Evolutionary conservation across 1,140 invertebrate species (phyloP).

Genomic region (Drosophila guanche): DNA sequence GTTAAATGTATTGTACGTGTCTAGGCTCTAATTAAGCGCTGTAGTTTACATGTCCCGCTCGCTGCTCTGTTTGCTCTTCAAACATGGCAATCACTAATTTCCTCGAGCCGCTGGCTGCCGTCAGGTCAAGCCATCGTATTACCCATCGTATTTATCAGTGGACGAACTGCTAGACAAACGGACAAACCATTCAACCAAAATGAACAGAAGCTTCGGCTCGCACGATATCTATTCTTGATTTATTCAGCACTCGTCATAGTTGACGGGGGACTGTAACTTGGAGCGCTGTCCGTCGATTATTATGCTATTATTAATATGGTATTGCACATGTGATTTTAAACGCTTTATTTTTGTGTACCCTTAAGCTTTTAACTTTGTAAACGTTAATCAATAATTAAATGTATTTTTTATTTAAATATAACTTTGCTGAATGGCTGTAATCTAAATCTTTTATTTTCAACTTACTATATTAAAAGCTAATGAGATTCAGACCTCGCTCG

Average conservation of each 20-base stretch:
- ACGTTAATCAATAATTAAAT: no score
- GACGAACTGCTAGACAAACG: not conserved
- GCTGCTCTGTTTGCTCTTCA: conserved; percentile 33
- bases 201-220: conserved; percentile 18
- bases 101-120: not conserved
- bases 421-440: no score
- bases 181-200: conserved; percentile 23
- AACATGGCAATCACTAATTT: conserved; percentile 27
- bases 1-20: conserved; percentile 32
- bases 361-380: no score
- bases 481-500: no score
- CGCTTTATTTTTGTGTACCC: no score
- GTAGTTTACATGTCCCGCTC: conserved; percentile 38
- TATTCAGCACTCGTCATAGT: conserved; percentile 37
- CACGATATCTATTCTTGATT: conserved; percentile 39
- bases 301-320: no score
- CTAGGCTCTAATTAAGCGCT: conserved; percentile 39
- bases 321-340: no score
- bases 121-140: conserved; percentile 13
- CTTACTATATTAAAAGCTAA: no score
- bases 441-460: no score
- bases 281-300: conserved; percentile 12
- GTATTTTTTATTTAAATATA: no score
- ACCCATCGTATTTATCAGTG: not conserved
- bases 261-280: conserved; percentile 18